A percentile compares a stretch with the other conserved stretches of the same genome.
Conservation (phyloP, 1,140 invertebrate species). For the Brachionus manjavacas region DNA sequence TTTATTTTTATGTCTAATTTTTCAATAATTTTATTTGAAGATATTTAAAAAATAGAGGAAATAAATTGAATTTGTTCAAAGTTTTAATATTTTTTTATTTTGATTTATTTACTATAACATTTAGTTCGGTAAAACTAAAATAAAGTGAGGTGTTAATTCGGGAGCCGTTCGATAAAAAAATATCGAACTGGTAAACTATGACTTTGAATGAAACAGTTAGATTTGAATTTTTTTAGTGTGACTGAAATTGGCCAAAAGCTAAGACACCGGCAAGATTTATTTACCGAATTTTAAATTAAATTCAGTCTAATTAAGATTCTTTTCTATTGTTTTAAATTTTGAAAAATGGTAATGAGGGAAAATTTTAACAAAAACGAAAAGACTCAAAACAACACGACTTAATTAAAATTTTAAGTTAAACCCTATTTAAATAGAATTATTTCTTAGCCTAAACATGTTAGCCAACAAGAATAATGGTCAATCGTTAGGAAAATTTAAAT, state of each 20-base stretch:
- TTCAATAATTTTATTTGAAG: too few relatives aligned
- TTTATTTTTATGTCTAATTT: too few relatives aligned
- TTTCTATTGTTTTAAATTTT: neutral
- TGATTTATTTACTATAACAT: too few relatives aligned
- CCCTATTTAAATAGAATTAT: neutral
- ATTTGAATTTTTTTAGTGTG: neutral
- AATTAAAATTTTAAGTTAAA: conserved; percentile 30
- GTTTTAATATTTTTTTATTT: too few relatives aligned
- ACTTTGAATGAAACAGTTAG: too few relatives aligned
- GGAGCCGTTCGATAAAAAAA: neutral
- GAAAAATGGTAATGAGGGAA: neutral
- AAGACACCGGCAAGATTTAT: neutral
- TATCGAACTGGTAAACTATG: neutral
- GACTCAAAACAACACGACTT: neutral
- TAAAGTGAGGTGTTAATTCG: neutral
- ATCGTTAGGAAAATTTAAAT: neutral
- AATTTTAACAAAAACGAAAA: neutral
- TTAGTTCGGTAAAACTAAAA: too few relatives aligned
- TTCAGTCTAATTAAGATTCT: neutral
- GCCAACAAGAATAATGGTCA: conserved; percentile 21
- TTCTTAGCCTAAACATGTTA: neutral
- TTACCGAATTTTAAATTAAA: neutral
- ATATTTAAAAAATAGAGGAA: too few relatives aligned
- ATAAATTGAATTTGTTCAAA: too few relatives aligned
- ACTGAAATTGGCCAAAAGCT: neutral